Percentiles rank a stretch among this genome's conserved stretches.
Evolutionary conservation across 2,797 vertebrate genomes (phyloP).

Genomic region (Syndactyla subalaris): DNA sequence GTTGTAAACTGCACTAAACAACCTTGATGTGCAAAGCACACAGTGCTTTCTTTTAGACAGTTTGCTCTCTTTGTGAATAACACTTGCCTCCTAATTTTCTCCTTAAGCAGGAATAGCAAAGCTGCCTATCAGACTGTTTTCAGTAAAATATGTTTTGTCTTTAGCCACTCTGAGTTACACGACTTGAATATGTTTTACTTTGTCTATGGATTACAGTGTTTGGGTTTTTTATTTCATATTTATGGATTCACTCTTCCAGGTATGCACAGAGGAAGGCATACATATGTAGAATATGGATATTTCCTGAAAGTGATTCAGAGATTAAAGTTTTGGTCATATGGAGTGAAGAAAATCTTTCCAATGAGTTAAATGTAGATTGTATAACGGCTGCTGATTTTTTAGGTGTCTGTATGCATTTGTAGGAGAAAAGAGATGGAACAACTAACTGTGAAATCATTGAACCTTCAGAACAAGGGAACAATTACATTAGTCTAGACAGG

Average conservation of each 20-base stretch:
- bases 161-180: neutral
- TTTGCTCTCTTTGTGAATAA: neutral
- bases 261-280: neutral
- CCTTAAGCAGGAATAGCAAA: neutral
- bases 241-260: neutral
- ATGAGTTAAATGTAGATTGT: neutral
- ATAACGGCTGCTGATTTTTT: neutral
- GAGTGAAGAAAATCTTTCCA: neutral
- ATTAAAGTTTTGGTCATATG: neutral
- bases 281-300: neutral
- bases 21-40: neutral
- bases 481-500: conserved; percentile 44
- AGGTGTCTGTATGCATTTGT: neutral
- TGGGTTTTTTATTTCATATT: neutral
- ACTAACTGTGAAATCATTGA: neutral
- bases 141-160: neutral
- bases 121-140: neutral
- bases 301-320: neutral
- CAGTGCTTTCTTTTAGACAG: neutral
- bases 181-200: neutral
- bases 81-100: neutral
- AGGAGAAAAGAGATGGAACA: neutral
- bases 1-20: neutral
- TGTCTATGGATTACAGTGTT: neutral
- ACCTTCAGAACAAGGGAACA: conserved; percentile 3